Evolutionary conservation across 2,888 invertebrate species (phyloP).

Genomic region (Patella caerulea): DNA sequence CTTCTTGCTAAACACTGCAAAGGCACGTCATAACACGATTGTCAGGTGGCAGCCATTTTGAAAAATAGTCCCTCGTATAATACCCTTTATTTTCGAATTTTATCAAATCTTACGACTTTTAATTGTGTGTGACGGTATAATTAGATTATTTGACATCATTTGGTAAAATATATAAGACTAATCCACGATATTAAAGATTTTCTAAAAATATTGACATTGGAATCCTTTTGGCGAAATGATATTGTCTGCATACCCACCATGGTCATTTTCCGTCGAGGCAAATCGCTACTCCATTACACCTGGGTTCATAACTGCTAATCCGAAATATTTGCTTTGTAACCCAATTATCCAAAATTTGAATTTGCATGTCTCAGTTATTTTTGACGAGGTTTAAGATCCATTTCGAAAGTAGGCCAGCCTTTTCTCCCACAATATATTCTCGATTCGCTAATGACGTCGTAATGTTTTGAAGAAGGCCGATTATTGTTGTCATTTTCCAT

Average conservation of each 20-base stretch:
- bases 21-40: slow-evolving; percentile 60
- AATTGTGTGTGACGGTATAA: too few relatives aligned
- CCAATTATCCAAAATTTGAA: neutral
- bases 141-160: too few relatives aligned
- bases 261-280: slow-evolving; percentile 38
- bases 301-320: slow-evolving; percentile 1
- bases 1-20: slow-evolving; percentile 24
- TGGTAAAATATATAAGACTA: too few relatives aligned
- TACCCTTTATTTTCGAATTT: too few relatives aligned
- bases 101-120: too few relatives aligned
- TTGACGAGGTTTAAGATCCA: slow-evolving; percentile 29
- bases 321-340: neutral
- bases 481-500: slow-evolving; percentile 63
- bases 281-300: slow-evolving; percentile 9
- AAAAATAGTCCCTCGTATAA: slow-evolving; percentile 49
- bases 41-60: slow-evolving; percentile 55
- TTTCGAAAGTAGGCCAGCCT: slow-evolving; percentile 31
- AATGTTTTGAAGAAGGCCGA: slow-evolving; percentile 55
- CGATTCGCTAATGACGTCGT: slow-evolving; percentile 58
- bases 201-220: slow-evolving; percentile 4
- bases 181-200: too few relatives aligned
- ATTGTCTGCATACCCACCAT: slow-evolving; percentile 36
- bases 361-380: neutral
- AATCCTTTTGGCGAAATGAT: slow-evolving; percentile 9
- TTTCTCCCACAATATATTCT: slow-evolving; percentile 33